These are phyloP conservation scores for Ochropleura leucogaster DNA, from an alignment of 2,888 invertebrate species.

Conservation along the genomic window DNA sequence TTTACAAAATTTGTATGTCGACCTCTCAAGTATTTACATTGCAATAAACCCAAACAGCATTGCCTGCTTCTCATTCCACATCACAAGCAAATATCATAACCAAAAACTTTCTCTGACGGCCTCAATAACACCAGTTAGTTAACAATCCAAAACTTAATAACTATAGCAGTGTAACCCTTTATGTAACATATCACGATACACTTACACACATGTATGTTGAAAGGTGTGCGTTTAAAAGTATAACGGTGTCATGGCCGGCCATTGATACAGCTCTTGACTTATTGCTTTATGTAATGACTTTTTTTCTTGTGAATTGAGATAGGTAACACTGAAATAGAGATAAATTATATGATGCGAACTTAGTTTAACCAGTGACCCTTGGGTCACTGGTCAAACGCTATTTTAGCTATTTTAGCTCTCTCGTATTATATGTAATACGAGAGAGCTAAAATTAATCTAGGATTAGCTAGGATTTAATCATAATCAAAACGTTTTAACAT, in stretches of 20 bases:
- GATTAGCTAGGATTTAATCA: too few relatives aligned
- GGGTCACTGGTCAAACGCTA: too few relatives aligned
- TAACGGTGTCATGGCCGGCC: conserved; percentile 69
- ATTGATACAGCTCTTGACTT: conserved; percentile 52
- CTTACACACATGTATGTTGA: conserved; percentile 40
- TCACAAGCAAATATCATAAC: conserved; percentile 8
- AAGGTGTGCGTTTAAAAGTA: conserved; percentile 56
- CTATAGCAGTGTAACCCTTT: conserved; percentile 39
- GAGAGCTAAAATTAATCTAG: too few relatives aligned
- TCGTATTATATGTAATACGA: too few relatives aligned
- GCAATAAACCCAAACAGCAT: background rate
- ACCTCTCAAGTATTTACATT: background rate
- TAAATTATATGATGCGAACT: too few relatives aligned
- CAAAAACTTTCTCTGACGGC: conserved; percentile 25
- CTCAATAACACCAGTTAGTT: conserved; percentile 45
- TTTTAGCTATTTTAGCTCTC: too few relatives aligned
- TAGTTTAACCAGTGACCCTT: background rate
- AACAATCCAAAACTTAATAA: conserved; percentile 21
- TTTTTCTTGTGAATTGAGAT: conserved; percentile 23
- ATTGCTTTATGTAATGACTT: conserved; percentile 49
- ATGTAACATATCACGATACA: conserved; percentile 53
- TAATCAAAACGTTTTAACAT: background rate
- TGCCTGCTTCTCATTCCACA: background rate
- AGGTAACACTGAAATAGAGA: too few relatives aligned
- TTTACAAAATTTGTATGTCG: background rate